Evolutionary conservation across 2,113 vertebrate species (phyloP), one percentile per base, ranked within the genome.

Genomic region (Lophius piscatorius): DNA sequence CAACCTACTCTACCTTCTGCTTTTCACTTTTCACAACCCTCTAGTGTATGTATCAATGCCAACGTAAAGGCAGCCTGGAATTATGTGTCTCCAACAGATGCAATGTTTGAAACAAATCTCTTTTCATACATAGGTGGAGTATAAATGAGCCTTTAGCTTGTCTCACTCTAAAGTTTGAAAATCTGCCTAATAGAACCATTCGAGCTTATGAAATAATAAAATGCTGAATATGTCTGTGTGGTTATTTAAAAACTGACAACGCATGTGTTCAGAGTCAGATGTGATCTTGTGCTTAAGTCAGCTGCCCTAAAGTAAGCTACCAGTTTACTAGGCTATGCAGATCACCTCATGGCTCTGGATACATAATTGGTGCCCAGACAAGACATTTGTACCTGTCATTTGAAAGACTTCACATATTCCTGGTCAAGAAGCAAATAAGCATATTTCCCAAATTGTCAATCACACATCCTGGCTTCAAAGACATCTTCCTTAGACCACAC

Each of bases 361-460:
- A 9, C 0, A 0, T 28, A 18, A 5, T 4, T 5, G 18, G 10
- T 0, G 1, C 3, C 20, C 10, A 40, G 6, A 44, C 29, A 10
- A 0, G 2, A 17, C 12, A 22, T 4, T 6, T 13, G 16, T 13
- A 18, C 33, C 3, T 0, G 41, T 46, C 18, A 14, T 24, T 16
- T 22, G 13, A 52, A n/a, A n/a, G n/a, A n/a, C n/a, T n/a, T n/a
- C n/a, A n/a, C 22, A 13, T 38, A 54, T 10, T 29, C 28, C 28
- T 5, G 4, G 28, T 57, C 12, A 48, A 50, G 17, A 55, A 49
- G 35, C 8, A 42, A 29, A 48, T 16, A 34, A 36, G 13, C 4
- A 6, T 1, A 48, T 57, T 64, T 23, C 14, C 1, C 4, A 44
- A 55, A 65, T 56, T 42, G 39, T 67, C 34, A 63, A 35, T 46